Base-by-base conservation (phyloP, 2,113 vertebrate species). In the Callithrix jacchus region DNA sequence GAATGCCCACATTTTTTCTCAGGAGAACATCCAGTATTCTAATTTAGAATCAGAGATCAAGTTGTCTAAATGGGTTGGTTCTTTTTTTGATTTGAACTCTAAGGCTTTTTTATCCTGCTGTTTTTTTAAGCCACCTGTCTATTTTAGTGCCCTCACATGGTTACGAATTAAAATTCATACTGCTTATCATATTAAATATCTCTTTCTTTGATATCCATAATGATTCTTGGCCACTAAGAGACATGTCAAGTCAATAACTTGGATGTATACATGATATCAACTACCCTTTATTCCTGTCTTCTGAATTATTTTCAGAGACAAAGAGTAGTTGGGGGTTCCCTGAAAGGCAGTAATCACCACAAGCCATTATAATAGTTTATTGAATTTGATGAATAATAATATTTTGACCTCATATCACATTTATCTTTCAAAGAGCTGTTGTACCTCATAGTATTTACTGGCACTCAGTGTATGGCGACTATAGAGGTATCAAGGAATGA, bases 331-430 rank as follows among this genome's bases (percentile, higher is more conserved):
- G 32, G 52, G n/a, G 18, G 18, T 68, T 20, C 42, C 49, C 18
- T 47, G 40, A 93, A 94, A 96, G 87, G 80, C 94, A 96, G 58
- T 95, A 66, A 94, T 92, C 27, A 61, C 35, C 42, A 32, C n/a
- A 93, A 91, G 40, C 49, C 52, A 89, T 94, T 82, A 35, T 45
- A 80, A 92, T 70, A 85, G 61, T 30, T 61, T 79, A 77, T 54
- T 52, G 21, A 66, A 32, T 56, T 64, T 95, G 87, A 96, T 89
- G 45, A 85, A 66, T 85, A 90, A 17, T 66, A 52, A 27, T 61
- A 45, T 40, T 58, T 47, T 94, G 79, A 89, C 66, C n/a, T 94
- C 27, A 64, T 21, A 32, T 77, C 71, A 77, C 52, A 73, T 94
- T 85, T 85, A 81, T 93, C 73, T 77, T 93, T 45, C 37, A 89